Conservation (phyloP, 2,797 vertebrate species). For the Tarsius wallacei region DNA sequence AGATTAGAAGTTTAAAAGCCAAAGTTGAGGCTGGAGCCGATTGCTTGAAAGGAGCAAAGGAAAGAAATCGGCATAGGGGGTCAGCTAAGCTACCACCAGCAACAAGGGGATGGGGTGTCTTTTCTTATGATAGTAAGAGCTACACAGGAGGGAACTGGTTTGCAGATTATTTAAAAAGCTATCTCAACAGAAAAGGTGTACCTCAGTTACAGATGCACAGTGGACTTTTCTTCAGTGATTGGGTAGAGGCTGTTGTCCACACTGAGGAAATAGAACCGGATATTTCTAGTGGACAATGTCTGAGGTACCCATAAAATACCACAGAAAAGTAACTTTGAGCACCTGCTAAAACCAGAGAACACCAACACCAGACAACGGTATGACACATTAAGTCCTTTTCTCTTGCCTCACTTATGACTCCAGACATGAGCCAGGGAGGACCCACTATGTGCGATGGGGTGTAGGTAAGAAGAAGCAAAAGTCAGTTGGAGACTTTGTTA, state of each 20-base stretch:
- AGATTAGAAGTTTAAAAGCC: background rate
- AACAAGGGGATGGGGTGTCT: background rate
- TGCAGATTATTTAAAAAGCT: background rate
- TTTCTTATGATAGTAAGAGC: background rate
- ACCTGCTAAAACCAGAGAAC: background rate
- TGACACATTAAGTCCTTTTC: no score
- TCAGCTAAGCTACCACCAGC: background rate
- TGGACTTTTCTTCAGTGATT: background rate
- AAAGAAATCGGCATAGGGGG: background rate
- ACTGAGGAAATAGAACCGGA: background rate
- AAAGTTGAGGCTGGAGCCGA: background rate
- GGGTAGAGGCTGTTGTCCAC: background rate
- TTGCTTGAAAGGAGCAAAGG: background rate
- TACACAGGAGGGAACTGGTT: background rate
- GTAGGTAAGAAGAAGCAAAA: background rate
- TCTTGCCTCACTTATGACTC: background rate
- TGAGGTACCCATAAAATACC: background rate
- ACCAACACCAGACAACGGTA: background rate
- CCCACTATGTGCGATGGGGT: rapidly evolving
- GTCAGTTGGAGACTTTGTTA: background rate
- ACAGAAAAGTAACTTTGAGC: background rate
- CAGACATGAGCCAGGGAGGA: background rate
- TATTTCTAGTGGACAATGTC: background rate
- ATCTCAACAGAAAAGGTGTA: background rate
- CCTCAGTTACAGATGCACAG: background rate